Evolutionary conservation across 2,888 invertebrate genomes (phyloP), one percentile per base, ranked within the genome.

Genomic region (Gisinianus flammeolus): DNA sequence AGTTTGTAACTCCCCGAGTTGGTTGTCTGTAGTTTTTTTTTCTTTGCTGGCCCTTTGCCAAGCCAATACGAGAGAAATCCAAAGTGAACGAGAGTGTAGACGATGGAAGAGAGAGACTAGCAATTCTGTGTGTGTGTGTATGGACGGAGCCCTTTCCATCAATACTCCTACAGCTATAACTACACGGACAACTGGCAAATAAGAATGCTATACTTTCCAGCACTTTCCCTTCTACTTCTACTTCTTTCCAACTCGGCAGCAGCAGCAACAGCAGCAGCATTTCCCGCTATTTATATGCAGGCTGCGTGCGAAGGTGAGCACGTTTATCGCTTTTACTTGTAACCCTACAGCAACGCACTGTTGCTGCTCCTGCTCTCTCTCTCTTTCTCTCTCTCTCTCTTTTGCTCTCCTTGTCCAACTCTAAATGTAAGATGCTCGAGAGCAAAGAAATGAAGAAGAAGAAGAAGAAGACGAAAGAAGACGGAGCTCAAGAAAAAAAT

Each of bases 261-360:
- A 35, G 12, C 12, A n/a, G 35, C 35, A 35, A 35, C 6, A 35
- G 35, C 12, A 35, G 12, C 62, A 22, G 28, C 31, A 58, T 73
- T 73, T 16, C 24, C 33, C 30, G 35, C 66, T 30, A 83, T 83
- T 83, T 81, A 79, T 82, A 82, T 81, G 76, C 81, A 71, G 79
- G 58, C 64, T 75, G 80, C 78, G 82, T 82, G 81, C 77, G 81
- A 81, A 83, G 83, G 83, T 83, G 83, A 83, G 83, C 83, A 83
- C 82, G 83, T 83, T 83, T 83, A 83, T 83, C 83, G 83, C 81
- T 82, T 82, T 82, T 83, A 80, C 83, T 83, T 83, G 83, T 83
- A 83, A 80, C 83, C 83, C 83, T 64, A 52, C 44, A 79, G 79
- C 76, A 58, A 78, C 56, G 66, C 66, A 66, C 66, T 66, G 66